Conservation (phyloP, 2,113 vertebrate species). For the Oncorhynchus keta region DNA sequence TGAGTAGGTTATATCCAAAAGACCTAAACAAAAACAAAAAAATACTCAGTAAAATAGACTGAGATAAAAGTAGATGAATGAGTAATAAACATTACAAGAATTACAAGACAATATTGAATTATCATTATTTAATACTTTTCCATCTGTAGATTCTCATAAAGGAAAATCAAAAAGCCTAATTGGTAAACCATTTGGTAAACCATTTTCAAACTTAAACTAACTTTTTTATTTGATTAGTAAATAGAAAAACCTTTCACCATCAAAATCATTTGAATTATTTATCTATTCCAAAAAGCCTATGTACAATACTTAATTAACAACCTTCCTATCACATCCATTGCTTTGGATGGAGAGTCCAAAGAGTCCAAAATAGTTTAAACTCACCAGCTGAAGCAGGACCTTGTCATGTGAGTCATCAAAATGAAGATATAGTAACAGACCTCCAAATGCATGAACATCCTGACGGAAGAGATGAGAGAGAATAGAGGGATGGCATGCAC, state of each 20-base stretch:
- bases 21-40: not conserved
- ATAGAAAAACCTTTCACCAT: too few relatives aligned
- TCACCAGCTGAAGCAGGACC: constrained; percentile 89
- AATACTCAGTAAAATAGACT: too few relatives aligned
- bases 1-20: not conserved
- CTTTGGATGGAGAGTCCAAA: too few relatives aligned
- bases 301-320: too few relatives aligned
- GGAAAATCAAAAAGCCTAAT: not conserved
- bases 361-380: constrained; percentile 54
- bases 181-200: too few relatives aligned
- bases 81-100: not conserved
- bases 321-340: too few relatives aligned
- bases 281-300: not conserved
- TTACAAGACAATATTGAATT: not conserved
- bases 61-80: not conserved
- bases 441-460: constrained; percentile 89
- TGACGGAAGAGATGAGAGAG: constrained; percentile 51
- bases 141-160: not conserved
- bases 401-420: constrained; percentile 82
- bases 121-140: not conserved
- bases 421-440: constrained; percentile 84
- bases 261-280: not conserved
- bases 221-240: too few relatives aligned
- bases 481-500: constrained; percentile 24
- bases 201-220: too few relatives aligned